These are phyloP conservation scores for Aspiorhynchus laticeps DNA, from an alignment of 2,113 vertebrate species.

Conservation along the genomic window DNA sequence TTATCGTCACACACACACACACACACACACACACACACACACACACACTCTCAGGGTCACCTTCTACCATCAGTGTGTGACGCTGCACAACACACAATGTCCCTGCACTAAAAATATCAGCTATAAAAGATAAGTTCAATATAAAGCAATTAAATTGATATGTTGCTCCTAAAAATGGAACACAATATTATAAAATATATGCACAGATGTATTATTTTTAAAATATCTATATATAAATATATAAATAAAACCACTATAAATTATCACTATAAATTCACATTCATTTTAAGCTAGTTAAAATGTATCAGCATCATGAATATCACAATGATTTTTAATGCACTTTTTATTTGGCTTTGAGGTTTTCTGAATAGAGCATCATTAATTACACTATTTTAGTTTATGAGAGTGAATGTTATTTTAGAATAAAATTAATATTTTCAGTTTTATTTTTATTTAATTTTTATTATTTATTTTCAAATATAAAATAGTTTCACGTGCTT, in stretches of 20 bases:
- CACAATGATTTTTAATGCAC: not conserved
- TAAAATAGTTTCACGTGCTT: not conserved
- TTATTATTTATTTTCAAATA: not conserved
- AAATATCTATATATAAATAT: not conserved
- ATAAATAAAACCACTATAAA: not conserved
- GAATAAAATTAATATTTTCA: not conserved
- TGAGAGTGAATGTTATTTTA: not conserved
- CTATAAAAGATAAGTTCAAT: not conserved
- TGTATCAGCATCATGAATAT: not conserved
- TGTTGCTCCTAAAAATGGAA: not conserved
- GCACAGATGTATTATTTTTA: not conserved
- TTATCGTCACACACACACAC: slow-evolving; percentile 38
- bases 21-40: too few relatives aligned
- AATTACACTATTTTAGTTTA: not conserved
- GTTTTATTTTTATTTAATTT: not conserved
- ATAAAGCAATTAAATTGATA: not conserved
- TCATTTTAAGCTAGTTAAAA: not conserved
- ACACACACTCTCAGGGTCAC: slow-evolving; percentile 47
- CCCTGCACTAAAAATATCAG: slow-evolving; percentile 41
- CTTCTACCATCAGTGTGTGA: slow-evolving; percentile 23
- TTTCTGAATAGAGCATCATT: not conserved
- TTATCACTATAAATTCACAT: not conserved
- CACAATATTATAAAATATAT: not conserved
- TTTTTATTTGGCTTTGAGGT: not conserved
- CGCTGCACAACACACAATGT: not conserved